Evolutionary conservation across 1,140 invertebrate species (phyloP), one percentile per base, ranked within the genome.

Genomic region (Mesaphorura yosii): DNA sequence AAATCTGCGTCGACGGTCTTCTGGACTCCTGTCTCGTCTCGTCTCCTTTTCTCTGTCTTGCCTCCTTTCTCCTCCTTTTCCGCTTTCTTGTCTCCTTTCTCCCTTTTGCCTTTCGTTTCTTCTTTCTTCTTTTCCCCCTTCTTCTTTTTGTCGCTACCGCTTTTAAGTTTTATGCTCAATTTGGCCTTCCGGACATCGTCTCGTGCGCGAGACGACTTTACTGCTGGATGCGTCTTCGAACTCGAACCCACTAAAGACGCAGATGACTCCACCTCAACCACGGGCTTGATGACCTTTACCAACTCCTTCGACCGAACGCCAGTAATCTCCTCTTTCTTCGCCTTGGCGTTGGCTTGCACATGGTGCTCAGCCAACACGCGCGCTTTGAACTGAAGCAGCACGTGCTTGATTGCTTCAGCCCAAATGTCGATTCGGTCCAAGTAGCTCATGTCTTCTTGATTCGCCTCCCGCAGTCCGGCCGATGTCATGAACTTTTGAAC

Each of bases 301-400:
- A 51, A 29, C 14, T 51, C 50, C 25, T 51, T 51, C 25, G 50
- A 51, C 31, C 50, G 20, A n/a, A 20, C 50, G 17, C 50, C 50
- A 5, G 34, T 3, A n/a, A 51, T n/a, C 29, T 51, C 50, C 28
- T 39, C n/a, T n/a, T n/a, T n/a, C n/a, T n/a, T n/a, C n/a, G n/a
- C n/a, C n/a, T n/a, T n/a, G n/a, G n/a, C n/a, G n/a, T n/a, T n/a
- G n/a, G n/a, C n/a, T n/a, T n/a, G n/a, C n/a, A n/a, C n/a, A n/a
- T n/a, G n/a, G n/a, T n/a, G n/a, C n/a, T n/a, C n/a, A n/a, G n/a
- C n/a, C n/a, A n/a, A n/a, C n/a, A n/a, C n/a, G n/a, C n/a, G n/a
- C n/a, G n/a, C n/a, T 34, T 34, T 34, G n/a, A 10, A 34, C n/a
- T 34, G 10, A 10, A 34, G 31, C 10, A 34, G 31, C 10, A n/a